Base-by-base conservation (phyloP, 2,888 invertebrate genomes). In the Eustalomyia histrio region DNA sequence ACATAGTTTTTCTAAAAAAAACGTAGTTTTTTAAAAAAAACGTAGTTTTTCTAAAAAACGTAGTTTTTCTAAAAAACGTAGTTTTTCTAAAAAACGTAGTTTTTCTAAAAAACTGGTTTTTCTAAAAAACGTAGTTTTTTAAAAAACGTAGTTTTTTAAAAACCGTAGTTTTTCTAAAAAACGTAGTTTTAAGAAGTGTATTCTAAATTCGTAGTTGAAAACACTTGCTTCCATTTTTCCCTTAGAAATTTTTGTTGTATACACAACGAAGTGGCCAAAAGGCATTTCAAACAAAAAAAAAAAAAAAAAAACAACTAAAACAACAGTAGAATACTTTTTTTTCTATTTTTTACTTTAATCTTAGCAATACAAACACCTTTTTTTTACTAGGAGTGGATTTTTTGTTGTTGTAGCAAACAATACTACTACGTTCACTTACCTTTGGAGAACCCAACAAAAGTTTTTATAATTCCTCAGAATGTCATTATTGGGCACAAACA, bases 201-300 rank as follows among this genome's bases (percentile, higher is more conserved):
- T 7, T 29, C 29, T 6, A 29, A 6, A 6, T 6, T 29, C 29
- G 29, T 29, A 1, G 1, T 6, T 29, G 4, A 29, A 29, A 35
- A 35, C 35, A 5, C 7, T 35, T 35, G 7, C 35, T 35, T 35
- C 10, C 35, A 35, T 35, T 35, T 35, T 39, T 12, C 39, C 12
- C 39, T 39, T 39, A 39, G 14, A 39, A 12, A 39, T 39, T 39
- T 39, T 14, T 39, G 12, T 39, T 39, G 39, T 39, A 12, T 29
- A 67, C 67, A 79, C 63, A 74, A 57, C 68, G 17, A 72, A 76
- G 67, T 76, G 58, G 67, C 80, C 76, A 63, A 63, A 58, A 80
- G 80, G 80, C 72, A 76, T 76, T 75, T 80, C 17, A 29, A 39
- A 61, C 24, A 18, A 61, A 33, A 75, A 75, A 39, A 61, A 39